Base-by-base conservation (phyloP, 2,888 invertebrate species). In the Ophonus ardosiacus region DNA sequence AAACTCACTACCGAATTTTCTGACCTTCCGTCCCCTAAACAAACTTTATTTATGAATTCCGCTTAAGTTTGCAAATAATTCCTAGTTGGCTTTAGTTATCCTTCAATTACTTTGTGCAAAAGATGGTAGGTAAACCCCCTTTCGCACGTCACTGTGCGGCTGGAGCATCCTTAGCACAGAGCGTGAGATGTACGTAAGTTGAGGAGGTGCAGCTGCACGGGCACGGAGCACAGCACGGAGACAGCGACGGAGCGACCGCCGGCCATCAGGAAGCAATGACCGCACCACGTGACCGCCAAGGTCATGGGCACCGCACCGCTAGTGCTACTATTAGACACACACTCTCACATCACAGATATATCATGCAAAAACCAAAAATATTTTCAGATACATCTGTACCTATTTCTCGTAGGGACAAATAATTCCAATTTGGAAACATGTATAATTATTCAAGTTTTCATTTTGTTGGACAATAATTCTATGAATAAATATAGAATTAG, bases 201-300 rank as follows among this genome's bases (percentile, higher is more conserved):
- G 31, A 24, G 40, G 71, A 18, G 71, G 40, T 43, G 71, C 71
- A 74, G 71, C 71, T 74, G 71, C 71, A 74, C 24, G 59, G 59
- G 59, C 59, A 56, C 13, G 56, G 31, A 65, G 78, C 24, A 24
- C 24, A 24, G 10, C n/a, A n/a, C n/a, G 51, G 17, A 17, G 43
- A 51, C 43, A 51, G 43, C 68, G 40, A 43, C 68, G 40, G 43
- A 18, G 71, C 71, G 40, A 43, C 71, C 40, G 71, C 43, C 79
- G 61, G 79, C 79, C 79, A 79, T 59, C 59, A 79, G 79, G 88
- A 88, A 88, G 87, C 88, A 88, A 87, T 88, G 88, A 88, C 88
- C 88, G 88, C 87, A 87, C 59, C 79, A 79, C 38, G 38, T 79
- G 79, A 79, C 79, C 61, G 61, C 79, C 88, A 88, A 88, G 88